Evolutionary conservation across 1,140 invertebrate species (phyloP), one percentile per base, ranked within the genome.

Genomic region (Scaptomyza montana): DNA sequence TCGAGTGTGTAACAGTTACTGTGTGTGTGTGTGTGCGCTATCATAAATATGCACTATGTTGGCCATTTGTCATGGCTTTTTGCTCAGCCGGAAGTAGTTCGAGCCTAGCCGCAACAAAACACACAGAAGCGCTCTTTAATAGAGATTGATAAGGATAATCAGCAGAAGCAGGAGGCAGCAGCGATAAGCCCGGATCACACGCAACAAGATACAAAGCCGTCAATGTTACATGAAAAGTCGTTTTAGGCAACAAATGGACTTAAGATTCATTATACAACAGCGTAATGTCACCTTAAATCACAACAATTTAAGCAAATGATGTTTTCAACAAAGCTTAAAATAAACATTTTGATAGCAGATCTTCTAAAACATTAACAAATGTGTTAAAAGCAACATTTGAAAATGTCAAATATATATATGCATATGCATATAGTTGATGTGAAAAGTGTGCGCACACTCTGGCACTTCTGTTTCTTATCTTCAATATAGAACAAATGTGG

Each of bases 41-140:
- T 87, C 82, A 86, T 86, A 87, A 87, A 86, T 86, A 86, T 86
- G 82, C 82, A 86, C 80, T 78, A 77, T 82, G 71, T 56, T 87
- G 78, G 71, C 81, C 82, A 86, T 86, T 87, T 86, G 82, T 87
- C 82, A 86, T 70, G 66, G 71, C 57, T 63, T 77, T 86, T 77
- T 74, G 59, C 57, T 63, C 54, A 53, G 46, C 21, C 47, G 45
- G 55, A 56, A 70, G 59, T 62, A 53, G 63, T 65, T 57, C 46
- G 16, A 28, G 39, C 43, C 50, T 47, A 43, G 60, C 60, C 59
- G 43, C 62, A 67, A 56, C 62, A 19, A 65, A 77, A 73, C 69
- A 47, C 43, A 7, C 46, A 21, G 64, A 53, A 78, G 70, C 59
- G 51, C 50, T 39, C n/a, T 73, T 86, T 82, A 78, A 89, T 78